Base-by-base conservation (phyloP, 2,113 vertebrate genomes). In the Amphiprion ocellaris region DNA sequence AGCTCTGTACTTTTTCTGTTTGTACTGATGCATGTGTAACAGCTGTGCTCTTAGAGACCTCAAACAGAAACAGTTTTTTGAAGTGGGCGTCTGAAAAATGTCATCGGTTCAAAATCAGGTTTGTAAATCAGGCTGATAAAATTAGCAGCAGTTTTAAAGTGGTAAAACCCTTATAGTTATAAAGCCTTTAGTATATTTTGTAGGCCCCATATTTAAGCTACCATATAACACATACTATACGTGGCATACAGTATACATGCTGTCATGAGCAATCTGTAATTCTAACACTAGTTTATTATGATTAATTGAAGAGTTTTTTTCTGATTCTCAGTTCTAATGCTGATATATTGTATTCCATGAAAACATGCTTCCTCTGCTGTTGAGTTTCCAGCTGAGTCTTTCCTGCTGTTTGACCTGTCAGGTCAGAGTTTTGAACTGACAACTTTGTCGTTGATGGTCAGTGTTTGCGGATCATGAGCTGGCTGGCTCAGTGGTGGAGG, bases 371-470 rank as follows among this genome's bases (percentile, higher is more conserved):
- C 17, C 17, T 37, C 74, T 63, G 60, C 64, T 59, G 39, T 33
- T 65, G 44, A 50, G 26, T 62, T 64, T 67, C 59, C 59, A 26
- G 74, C 16, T 6, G 41, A 49, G 30, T 16, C 49, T 39, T 28
- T 55, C 60, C 41, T 75, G 79, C 65, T 70, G 49, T 72, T 81
- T 9, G 2, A 68, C 65, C 17, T 60, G 72, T 86, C 81, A 72
- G 75, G 21, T 44, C 52, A 5, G n/a, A 80, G 55, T 49, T 71
- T 62, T 75, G 39, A 71, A 68, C 69, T 59, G 15, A 76, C 52
- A 60, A 39, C 66, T 21, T 53, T 33, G 10, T 49, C 59, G 62
- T 69, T 62, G 2, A 16, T 17, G 58, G 9, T 63, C 23, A 47
- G 62, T 16, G 14, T 33, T 39, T 44, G 28, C 67, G 68, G 67